Evolutionary conservation across 2,888 invertebrate genomes (phyloP).

Genomic region (Torymus tubicola): DNA sequence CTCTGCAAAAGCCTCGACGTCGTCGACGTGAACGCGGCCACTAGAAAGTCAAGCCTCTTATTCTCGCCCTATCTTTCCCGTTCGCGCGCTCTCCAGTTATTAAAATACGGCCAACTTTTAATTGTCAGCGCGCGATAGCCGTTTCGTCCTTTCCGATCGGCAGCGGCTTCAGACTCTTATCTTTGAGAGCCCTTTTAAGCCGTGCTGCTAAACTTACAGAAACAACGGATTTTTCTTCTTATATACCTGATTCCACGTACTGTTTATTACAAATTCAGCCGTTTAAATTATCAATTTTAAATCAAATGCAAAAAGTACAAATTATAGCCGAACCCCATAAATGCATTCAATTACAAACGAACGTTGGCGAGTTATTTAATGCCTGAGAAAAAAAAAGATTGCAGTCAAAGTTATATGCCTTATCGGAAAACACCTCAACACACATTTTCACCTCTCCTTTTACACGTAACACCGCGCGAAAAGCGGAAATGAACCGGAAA

Average conservation of each 20-base stretch:
- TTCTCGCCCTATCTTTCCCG: background rate
- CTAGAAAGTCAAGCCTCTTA: constrained; percentile 11
- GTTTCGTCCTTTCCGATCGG: background rate
- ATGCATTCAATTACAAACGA: constrained; percentile 50
- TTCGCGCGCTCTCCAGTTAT: constrained; percentile 6
- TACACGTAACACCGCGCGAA: no score
- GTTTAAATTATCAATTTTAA: no score
- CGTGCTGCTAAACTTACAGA: no score
- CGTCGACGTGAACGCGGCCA: constrained; percentile 20
- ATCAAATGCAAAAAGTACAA: no score
- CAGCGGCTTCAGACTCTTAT: no score
- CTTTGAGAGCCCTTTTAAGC: no score
- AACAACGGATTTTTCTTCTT: no score
- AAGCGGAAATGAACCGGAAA: background rate
- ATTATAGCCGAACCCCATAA: constrained; percentile 25
- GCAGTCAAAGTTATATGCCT: background rate
- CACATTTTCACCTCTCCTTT: no score
- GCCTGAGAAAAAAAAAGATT: constrained; percentile 8
- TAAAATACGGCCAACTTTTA: constrained; percentile 41
- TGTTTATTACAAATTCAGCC: no score
- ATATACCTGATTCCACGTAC: no score
- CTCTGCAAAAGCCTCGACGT: background rate
- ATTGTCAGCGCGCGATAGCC: constrained; percentile 38
- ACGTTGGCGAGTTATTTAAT: constrained; percentile 19
- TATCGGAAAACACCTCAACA: constrained; percentile 38